Evolutionary conservation across 2,113 vertebrate genomes (phyloP).

Genomic region (Coryphaenoides rupestris): DNA sequence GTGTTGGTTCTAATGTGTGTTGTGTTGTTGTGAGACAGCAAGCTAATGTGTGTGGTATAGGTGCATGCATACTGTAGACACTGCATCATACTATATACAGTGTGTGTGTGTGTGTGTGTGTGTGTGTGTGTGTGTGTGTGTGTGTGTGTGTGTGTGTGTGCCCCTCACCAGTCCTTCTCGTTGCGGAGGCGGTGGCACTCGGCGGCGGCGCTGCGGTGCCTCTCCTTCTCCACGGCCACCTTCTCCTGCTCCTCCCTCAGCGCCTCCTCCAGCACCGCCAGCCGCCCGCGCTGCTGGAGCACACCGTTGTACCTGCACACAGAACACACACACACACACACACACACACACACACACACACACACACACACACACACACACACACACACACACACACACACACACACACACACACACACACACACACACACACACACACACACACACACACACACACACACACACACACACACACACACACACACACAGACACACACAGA

Average conservation of each 20-base stretch:
- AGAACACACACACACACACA: neutral
- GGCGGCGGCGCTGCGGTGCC: conserved; percentile 79
- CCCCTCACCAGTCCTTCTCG: conserved; percentile 87
- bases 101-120: neutral
- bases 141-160: neutral
- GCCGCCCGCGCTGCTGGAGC: conserved; percentile 85
- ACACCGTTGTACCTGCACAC: conserved; percentile 76
- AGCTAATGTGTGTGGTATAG: too few relatives aligned
- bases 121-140: neutral
- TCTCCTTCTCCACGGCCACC: conserved; percentile 86
- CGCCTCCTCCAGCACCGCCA: conserved; percentile 87
- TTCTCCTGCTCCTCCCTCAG: conserved; percentile 90
- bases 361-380: too few relatives aligned
- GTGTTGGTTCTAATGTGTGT: too few relatives aligned
- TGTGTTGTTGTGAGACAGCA: too few relatives aligned
- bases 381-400: too few relatives aligned
- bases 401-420: too few relatives aligned
- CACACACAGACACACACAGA: neutral
- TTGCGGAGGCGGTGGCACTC: conserved; percentile 85
- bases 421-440: neutral
- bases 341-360: neutral
- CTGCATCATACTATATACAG: neutral
- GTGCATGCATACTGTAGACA: too few relatives aligned
- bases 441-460: neutral
- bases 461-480: neutral